Conservation (phyloP, 2,113 vertebrate species). For the Hippocampus guttulatus region DNA sequence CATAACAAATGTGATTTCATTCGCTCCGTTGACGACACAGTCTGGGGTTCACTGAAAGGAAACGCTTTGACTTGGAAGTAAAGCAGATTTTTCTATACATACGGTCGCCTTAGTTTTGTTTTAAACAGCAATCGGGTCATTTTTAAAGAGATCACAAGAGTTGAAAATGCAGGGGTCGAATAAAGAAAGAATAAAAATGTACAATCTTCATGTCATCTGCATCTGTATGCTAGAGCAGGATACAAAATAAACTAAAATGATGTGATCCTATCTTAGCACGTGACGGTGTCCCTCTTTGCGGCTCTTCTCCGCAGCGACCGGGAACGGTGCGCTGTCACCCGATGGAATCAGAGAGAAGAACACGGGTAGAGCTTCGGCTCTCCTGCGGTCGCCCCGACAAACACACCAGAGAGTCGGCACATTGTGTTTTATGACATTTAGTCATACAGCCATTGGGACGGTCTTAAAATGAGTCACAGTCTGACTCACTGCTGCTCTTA, state of each 20-base stretch:
- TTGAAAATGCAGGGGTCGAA: too few relatives aligned
- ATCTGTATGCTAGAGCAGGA: too few relatives aligned
- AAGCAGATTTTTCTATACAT: background rate
- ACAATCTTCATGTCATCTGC: background rate
- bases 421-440: constrained; percentile 7
- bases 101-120: background rate
- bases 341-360: background rate
- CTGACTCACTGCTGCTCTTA: constrained; percentile 10
- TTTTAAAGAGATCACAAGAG: background rate
- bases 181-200: too few relatives aligned
- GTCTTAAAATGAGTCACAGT: constrained; percentile 6
- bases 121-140: background rate
- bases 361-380: background rate
- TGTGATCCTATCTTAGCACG: background rate
- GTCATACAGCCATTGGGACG: constrained; percentile 5
- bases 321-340: background rate
- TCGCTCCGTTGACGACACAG: constrained; percentile 18
- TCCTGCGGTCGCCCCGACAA: background rate
- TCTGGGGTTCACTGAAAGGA: constrained; percentile 12
- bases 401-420: background rate
- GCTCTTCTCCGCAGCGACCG: background rate
- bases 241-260: background rate
- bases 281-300: background rate
- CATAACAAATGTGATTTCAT: constrained; percentile 36
- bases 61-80: constrained; percentile 4